These are phyloP conservation scores for Strigamia crassipes DNA, from an alignment of 2,888 invertebrate genomes.

Conservation along the genomic window DNA sequence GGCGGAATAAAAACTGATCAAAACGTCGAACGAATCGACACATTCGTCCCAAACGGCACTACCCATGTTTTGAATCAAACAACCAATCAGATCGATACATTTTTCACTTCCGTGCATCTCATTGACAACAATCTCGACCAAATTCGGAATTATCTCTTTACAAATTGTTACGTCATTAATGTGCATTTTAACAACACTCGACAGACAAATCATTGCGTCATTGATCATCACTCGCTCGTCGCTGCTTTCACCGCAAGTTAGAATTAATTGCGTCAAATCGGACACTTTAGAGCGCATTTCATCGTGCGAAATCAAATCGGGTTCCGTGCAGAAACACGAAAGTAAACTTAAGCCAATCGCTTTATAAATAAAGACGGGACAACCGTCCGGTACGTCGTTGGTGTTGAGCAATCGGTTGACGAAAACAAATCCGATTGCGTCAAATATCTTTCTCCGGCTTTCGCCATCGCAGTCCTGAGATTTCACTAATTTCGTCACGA, in stretches of 20 bases:
- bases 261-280: slow-evolving; percentile 48
- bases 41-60: slow-evolving; percentile 43
- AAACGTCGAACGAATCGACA: slow-evolving; percentile 45
- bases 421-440: slow-evolving; percentile 87
- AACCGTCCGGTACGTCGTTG: slow-evolving; percentile 77
- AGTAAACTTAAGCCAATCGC: slow-evolving; percentile 86
- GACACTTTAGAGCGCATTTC: slow-evolving; percentile 49
- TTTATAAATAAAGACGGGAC: slow-evolving; percentile 86
- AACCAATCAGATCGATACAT: slow-evolving; percentile 64
- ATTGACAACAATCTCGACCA: slow-evolving; percentile 72
- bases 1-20: slow-evolving; percentile 31
- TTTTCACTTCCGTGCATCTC: slow-evolving; percentile 89
- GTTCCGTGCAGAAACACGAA: slow-evolving; percentile 71
- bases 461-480: slow-evolving; percentile 76
- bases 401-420: slow-evolving; percentile 77
- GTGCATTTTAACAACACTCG: slow-evolving; percentile 67
- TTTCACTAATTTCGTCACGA: slow-evolving; percentile 87
- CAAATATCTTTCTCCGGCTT: slow-evolving; percentile 66
- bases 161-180: slow-evolving; percentile 57
- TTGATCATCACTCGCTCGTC: slow-evolving; percentile 47
- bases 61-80: slow-evolving; percentile 41
- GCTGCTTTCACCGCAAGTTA: slow-evolving; percentile 12
- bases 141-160: slow-evolving; percentile 71
- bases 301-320: slow-evolving; percentile 52
- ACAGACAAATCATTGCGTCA: slow-evolving; percentile 66